phyloP scores from a whole-genome alignment of 2,888 invertebrate genomes.

The Eupithecia subfuscata region DNA sequence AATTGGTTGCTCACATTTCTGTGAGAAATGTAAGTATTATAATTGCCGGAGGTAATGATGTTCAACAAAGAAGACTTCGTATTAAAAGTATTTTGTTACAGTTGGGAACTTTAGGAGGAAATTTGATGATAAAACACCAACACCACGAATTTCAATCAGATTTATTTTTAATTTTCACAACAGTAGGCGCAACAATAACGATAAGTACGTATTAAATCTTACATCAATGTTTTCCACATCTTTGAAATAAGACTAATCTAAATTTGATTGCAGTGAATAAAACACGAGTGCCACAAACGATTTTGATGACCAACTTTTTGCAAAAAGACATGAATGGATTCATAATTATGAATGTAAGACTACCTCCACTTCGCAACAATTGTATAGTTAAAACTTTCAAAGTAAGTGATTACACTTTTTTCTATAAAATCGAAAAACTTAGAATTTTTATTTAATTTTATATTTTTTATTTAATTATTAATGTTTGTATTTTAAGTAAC shows the following conservation, averaged over 20 bases:
- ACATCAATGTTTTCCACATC: not conserved
- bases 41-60: too few relatives aligned
- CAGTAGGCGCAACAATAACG: slow-evolving; percentile 54
- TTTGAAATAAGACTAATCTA: not conserved
- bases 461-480: too few relatives aligned
- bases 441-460: too few relatives aligned
- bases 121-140: slow-evolving; percentile 86
- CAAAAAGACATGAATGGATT: slow-evolving; percentile 47
- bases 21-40: too few relatives aligned
- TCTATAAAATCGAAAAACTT: slow-evolving; percentile 19
- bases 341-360: slow-evolving; percentile 51
- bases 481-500: too few relatives aligned
- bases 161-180: slow-evolving; percentile 80
- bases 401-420: slow-evolving; percentile 47
- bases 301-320: slow-evolving; percentile 71
- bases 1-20: too few relatives aligned
- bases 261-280: slow-evolving; percentile 49
- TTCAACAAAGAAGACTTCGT: too few relatives aligned
- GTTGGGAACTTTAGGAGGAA: slow-evolving; percentile 87
- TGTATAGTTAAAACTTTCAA: slow-evolving; percentile 85
- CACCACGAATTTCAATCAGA: slow-evolving; percentile 88
- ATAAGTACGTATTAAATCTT: slow-evolving; percentile 54
- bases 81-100: slow-evolving; percentile 5
- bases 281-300: slow-evolving; percentile 36
- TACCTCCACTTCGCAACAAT: slow-evolving; percentile 73